Percentiles rank a stretch among this genome's conserved stretches.
Evolutionary conservation across 35 echinoderm and acorn worm species (phyloP).

Genomic region (Lytechinus pictus): DNA sequence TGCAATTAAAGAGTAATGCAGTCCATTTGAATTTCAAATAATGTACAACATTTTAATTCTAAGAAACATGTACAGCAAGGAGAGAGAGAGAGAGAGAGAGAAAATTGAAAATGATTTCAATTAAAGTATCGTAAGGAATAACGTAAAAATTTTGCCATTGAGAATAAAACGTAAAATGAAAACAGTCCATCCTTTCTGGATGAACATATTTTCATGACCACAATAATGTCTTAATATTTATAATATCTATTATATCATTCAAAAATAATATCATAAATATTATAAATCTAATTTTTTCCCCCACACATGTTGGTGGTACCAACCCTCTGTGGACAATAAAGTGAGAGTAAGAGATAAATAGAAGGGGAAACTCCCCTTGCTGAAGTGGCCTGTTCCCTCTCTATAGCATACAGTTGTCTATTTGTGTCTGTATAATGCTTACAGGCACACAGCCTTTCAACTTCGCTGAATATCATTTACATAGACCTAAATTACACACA

Average conservation of each 20-base stretch:
- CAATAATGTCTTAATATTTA: background rate
- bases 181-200: too few relatives aligned
- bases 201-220: background rate
- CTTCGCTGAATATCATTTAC: conserved; percentile 4
- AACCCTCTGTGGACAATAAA: background rate
- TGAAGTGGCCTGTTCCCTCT: background rate
- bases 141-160: too few relatives aligned
- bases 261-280: background rate
- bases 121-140: too few relatives aligned
- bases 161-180: too few relatives aligned
- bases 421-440: background rate
- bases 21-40: too few relatives aligned
- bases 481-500: background rate
- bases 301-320: background rate
- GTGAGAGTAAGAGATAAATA: background rate
- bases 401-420: background rate
- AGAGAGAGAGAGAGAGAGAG: too few relatives aligned
- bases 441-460: background rate
- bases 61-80: too few relatives aligned
- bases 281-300: background rate
- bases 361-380: background rate
- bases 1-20: too few relatives aligned
- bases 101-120: too few relatives aligned
- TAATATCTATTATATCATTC: too few relatives aligned
- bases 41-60: too few relatives aligned